phyloP scores from a whole-genome alignment of 1,140 invertebrate species.

The Dendrolimus punctatus region DNA sequence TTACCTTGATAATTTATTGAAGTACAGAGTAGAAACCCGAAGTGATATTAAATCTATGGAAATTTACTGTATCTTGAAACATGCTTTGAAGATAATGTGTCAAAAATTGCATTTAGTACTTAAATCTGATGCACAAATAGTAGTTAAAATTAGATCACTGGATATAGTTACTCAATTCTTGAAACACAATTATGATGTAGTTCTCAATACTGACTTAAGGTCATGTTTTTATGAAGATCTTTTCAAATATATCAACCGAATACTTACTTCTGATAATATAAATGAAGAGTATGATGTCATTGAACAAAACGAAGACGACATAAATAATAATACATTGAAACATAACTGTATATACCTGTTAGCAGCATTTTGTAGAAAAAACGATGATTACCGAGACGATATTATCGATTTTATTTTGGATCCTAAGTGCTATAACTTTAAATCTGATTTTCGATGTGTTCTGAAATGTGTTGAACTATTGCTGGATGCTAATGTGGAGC shows the following conservation, averaged over 20 bases:
- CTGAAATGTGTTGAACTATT: constrained; percentile 39
- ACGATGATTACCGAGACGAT: constrained; percentile 32
- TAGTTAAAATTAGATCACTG: constrained; percentile 30
- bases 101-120: constrained; percentile 20
- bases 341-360: constrained; percentile 39
- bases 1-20: constrained; percentile 33
- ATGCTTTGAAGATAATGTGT: constrained; percentile 26
- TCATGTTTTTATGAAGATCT: constrained; percentile 30
- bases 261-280: constrained; percentile 28
- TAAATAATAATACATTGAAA: constrained; percentile 28
- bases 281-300: constrained; percentile 26
- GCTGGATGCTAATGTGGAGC: constrained; percentile 23
- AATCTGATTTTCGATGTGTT: constrained; percentile 34
- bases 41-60: constrained; percentile 15
- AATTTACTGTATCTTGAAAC: constrained; percentile 22
- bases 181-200: constrained; percentile 28
- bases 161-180: constrained; percentile 30
- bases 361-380: constrained; percentile 41
- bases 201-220: constrained; percentile 28
- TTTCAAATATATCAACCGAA: constrained; percentile 38
- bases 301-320: constrained; percentile 35
- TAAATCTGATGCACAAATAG: constrained; percentile 24
- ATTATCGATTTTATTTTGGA: constrained; percentile 44
- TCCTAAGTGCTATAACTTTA: constrained; percentile 40
- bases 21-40: constrained; percentile 17